Base-by-base conservation (phyloP, 2,113 vertebrate genomes). In the Arizona elegans region DNA sequence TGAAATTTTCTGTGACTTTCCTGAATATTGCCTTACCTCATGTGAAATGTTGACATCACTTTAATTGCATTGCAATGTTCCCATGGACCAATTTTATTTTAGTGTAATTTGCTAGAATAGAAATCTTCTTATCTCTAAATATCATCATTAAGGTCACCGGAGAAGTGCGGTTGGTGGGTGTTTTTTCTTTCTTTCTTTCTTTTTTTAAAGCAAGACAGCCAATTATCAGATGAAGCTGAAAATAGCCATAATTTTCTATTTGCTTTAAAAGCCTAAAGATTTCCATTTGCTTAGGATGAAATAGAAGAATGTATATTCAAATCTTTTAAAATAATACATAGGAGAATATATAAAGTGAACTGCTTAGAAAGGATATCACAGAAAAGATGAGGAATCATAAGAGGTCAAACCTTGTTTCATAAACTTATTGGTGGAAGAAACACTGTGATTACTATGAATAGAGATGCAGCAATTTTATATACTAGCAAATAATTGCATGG, bases 11-110 rank as follows among this genome's bases (percentile, higher is more conserved):
- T 93, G 17, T 56, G 81, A 86, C 92, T 92, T 87, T 88, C 53
- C 81, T 75, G 47, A 15, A 8, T 23, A 47, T 59, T 43, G 89
- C 89, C 53, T 8, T 11, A 92, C 43, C 4, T 3, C 56, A 87
- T 94, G 93, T 19, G 54, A 96, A 96, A 94, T 94, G 92, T 94
- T 23, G 0, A 91, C 65, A 12, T 65, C 81, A 88, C 13, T 93
- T 15, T 0, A 90, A 33, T 55, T 56, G 8, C 26, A 11, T 23
- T 90, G 85, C 11, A 21, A 70, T 88, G 75, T 47, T 55, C 11
- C 9, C 12, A 0, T 1, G 56, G 59, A 3, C 58, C 24, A 89
- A 8, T 0, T 24, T 10, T 81, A 55, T 54, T 0, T 92, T n/a
- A 87, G 23, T 54, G n/a, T 90, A 43, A 9, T 0, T 0, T 56